Evolutionary conservation across 2,113 vertebrate genomes (phyloP).

Genomic region (Psophia crepitans): DNA sequence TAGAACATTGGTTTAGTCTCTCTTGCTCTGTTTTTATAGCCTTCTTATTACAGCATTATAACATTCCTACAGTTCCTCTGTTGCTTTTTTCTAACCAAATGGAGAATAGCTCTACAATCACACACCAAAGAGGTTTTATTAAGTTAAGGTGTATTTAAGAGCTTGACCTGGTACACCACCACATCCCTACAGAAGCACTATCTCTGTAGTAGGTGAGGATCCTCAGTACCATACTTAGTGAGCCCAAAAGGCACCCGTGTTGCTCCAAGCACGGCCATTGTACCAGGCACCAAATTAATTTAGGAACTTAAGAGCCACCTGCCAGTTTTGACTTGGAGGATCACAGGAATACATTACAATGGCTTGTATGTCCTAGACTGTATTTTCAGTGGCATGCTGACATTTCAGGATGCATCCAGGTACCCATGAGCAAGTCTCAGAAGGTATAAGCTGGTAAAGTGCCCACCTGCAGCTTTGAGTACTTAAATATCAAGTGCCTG

Average conservation of each 20-base stretch:
- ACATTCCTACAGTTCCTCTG: background rate
- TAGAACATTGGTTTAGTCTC: conserved; percentile 26
- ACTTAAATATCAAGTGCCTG: background rate
- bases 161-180: background rate
- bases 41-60: background rate
- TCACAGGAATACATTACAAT: background rate
- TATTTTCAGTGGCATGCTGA: background rate
- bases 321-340: background rate
- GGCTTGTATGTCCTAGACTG: background rate
- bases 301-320: background rate
- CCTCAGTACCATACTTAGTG: background rate
- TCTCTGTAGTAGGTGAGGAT: background rate
- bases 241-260: background rate
- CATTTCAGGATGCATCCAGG: background rate
- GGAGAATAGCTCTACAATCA: background rate
- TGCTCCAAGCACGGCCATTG: background rate
- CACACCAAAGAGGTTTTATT: background rate
- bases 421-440: background rate
- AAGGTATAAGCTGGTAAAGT: background rate
- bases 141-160: background rate
- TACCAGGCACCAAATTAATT: background rate
- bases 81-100: background rate
- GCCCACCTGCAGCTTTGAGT: background rate
- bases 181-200: background rate
- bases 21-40: conserved; percentile 42